These are phyloP conservation scores for Ceyx cyanopectus DNA, from an alignment of 2,113 vertebrate species.

Conservation along the genomic window DNA sequence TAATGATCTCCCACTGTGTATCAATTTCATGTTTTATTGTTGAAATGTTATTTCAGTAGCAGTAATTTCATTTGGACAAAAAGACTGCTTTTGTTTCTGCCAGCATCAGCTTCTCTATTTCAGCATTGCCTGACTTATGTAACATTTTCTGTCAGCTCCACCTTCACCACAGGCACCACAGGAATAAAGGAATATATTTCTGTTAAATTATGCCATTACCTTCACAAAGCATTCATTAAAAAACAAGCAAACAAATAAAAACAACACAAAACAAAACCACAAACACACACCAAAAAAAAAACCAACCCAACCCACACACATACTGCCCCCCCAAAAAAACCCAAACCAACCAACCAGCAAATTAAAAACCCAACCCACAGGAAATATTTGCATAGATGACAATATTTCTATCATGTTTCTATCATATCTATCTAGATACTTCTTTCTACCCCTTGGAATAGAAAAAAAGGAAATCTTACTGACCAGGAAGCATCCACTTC, in stretches of 20 bases:
- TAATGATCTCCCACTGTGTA: constrained; percentile 63
- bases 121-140: not conserved
- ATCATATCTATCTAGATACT: not conserved
- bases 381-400: not conserved
- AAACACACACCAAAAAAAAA: not conserved
- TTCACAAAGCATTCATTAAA: not conserved
- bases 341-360: not conserved
- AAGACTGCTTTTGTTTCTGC: constrained; percentile 15
- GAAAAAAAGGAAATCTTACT: not conserved
- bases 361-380: not conserved
- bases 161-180: not conserved
- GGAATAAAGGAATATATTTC: not conserved
- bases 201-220: not conserved
- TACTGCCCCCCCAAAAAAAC: not conserved
- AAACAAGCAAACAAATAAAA: not conserved
- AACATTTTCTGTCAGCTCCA: not conserved
- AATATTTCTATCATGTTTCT: not conserved
- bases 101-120: not conserved
- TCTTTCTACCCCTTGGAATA: not conserved
- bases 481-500: not conserved
- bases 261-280: not conserved
- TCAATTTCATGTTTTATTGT: constrained; percentile 59
- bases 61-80: not conserved
- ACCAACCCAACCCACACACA: not conserved
- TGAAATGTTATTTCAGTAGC: constrained; percentile 58